Conservation (phyloP, 2,797 vertebrate species). For the Gouania willdenowi region DNA sequence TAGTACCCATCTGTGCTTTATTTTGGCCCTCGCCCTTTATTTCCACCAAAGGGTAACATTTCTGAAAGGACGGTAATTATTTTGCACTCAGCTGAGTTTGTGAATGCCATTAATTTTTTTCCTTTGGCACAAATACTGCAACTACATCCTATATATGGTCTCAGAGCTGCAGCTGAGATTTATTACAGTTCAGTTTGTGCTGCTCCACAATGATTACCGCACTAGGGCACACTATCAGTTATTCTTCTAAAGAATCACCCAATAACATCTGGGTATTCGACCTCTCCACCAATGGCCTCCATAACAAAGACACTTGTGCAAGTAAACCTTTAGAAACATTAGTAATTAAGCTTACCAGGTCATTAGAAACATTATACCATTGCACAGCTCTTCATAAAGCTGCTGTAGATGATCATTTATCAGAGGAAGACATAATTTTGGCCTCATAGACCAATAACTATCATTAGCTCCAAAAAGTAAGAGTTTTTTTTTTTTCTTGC, state of each 20-base stretch:
- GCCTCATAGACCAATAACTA: too few relatives aligned
- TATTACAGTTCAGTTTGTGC: slow-evolving; percentile 43
- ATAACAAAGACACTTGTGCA: slow-evolving; percentile 14
- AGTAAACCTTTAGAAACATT: background rate
- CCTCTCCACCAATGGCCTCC: slow-evolving; percentile 21
- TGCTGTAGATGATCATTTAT: too few relatives aligned
- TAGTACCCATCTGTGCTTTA: slow-evolving; percentile 55
- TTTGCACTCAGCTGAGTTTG: slow-evolving; percentile 44
- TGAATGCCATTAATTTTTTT: slow-evolving; percentile 33
- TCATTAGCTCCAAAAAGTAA: too few relatives aligned
- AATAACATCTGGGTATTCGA: slow-evolving; percentile 20
- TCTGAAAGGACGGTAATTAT: slow-evolving; percentile 64
- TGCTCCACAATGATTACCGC: slow-evolving; percentile 8
- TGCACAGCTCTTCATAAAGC: background rate
- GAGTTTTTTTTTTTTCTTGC: too few relatives aligned
- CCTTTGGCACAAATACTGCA: slow-evolving; percentile 31
- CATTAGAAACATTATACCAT: background rate
- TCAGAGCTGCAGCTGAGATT: slow-evolving; percentile 40
- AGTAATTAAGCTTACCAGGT: slow-evolving; percentile 18
- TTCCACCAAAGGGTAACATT: slow-evolving; percentile 47
- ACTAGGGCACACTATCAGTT: slow-evolving; percentile 6
- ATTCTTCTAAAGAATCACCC: slow-evolving; percentile 10
- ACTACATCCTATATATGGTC: slow-evolving; percentile 18
- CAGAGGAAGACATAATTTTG: too few relatives aligned
- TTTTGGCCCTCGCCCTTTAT: slow-evolving; percentile 25